Evolutionary conservation across 2,113 vertebrate genomes (phyloP).

Genomic region (Desmodus rotundus): DNA sequence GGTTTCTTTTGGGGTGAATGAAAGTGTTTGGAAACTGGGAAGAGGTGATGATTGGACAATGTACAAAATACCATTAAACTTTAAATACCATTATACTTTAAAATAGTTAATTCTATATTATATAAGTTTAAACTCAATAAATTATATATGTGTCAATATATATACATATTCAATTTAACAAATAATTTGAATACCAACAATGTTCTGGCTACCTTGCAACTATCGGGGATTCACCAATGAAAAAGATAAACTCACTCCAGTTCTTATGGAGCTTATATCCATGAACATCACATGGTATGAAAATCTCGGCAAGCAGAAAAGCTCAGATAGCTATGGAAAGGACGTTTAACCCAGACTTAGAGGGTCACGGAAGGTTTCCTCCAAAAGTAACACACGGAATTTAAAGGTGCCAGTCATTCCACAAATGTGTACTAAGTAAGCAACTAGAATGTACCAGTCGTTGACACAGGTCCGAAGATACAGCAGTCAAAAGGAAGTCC

Average conservation of each 20-base stretch:
- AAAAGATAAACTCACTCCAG: neutral
- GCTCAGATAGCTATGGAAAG: neutral
- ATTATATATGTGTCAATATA: neutral
- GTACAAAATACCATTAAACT: neutral
- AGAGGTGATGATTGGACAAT: neutral
- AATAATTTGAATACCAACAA: neutral
- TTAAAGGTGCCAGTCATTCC: neutral
- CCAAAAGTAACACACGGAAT: neutral
- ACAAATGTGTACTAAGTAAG: neutral
- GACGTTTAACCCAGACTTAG: neutral
- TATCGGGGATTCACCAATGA: neutral
- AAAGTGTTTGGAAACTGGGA: neutral
- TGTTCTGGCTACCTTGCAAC: neutral
- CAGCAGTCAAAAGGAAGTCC: neutral
- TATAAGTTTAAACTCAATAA: neutral
- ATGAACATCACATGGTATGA: neutral
- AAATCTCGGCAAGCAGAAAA: neutral
- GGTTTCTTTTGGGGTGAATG: neutral
- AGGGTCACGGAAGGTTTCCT: neutral
- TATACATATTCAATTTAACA: neutral
- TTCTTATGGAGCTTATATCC: neutral
- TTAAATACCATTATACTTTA: neutral
- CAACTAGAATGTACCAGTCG: neutral
- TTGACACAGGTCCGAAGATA: neutral
- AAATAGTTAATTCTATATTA: neutral